A percentile compares a stretch with the other conserved stretches of the same genome.
Evolutionary conservation across 2,888 invertebrate genomes (phyloP).

Genomic region (Pherbina coryleti): DNA sequence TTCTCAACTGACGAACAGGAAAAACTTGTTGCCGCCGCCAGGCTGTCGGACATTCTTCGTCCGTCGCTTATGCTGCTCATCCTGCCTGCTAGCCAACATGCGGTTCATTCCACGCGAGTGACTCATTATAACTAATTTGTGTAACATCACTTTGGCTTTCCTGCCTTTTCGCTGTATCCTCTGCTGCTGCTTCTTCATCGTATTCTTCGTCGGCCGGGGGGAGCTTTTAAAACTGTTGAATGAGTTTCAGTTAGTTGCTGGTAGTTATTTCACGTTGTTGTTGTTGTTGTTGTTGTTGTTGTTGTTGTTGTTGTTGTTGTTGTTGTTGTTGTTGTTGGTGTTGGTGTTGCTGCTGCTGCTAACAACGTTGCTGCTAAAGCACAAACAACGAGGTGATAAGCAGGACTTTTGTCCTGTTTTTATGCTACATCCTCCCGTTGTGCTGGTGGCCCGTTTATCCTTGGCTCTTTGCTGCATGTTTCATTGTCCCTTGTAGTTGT

Average conservation of each 20-base stretch:
- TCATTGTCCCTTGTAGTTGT: not conserved
- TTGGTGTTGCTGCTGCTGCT: no score
- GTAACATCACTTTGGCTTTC: constrained; percentile 24
- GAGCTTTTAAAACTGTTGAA: not conserved
- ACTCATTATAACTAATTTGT: constrained; percentile 36
- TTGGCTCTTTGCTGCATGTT: not conserved
- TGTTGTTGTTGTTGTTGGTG: not conserved
- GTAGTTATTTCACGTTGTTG: not conserved
- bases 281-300: not conserved
- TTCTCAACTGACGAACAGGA: constrained; percentile 8
- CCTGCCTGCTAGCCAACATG: not conserved
- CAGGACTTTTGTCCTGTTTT: constrained; percentile 3
- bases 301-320: not conserved
- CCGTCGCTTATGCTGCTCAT: not conserved
- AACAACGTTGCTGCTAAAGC: not conserved
- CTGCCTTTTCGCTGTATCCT: not conserved
- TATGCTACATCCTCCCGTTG: not conserved
- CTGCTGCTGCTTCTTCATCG: not conserved
- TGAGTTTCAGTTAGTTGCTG: not conserved
- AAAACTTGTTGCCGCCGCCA: constrained; percentile 36
- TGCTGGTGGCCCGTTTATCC: not conserved
- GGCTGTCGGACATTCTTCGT: not conserved
- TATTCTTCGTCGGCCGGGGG: not conserved
- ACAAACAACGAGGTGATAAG: constrained; percentile 19
- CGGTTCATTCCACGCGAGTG: constrained; percentile 32